Evolutionary conservation across 1,140 invertebrate species (phyloP), one percentile per base, ranked within the genome.

Genomic region (Lerema accius): DNA sequence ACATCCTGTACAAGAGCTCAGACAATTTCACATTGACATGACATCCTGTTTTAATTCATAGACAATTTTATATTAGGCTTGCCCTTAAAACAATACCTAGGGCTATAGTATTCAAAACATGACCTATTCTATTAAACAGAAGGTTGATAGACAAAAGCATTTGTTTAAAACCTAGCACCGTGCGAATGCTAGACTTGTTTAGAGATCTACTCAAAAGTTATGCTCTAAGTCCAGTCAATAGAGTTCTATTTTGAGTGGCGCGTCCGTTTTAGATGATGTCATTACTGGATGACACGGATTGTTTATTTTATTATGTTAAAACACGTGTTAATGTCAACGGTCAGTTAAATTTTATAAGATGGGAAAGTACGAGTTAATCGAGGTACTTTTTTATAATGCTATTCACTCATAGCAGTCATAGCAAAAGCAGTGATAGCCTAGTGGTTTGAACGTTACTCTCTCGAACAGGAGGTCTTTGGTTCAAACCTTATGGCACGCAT

Each of bases 181-280:
- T 61, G 61, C 63, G 55, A 56, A 59, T 50, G 51, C 39, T 19
- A 39, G 55, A 43, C 58, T 63, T 68, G 66, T 64, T 68, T 61
- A 37, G 15, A 59, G 49, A 50, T 56, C 61, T 68, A 64, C 48
- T 61, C 61, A 64, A 68, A 68, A 68, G 55, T 63, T 58, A 59
- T 64, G 35, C 55, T 55, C 39, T 16, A 23, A 9, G 2, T 42
- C 3, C 4, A 9, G 46, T 13, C 39, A 19, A 55, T 28, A 55
- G 51, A 55, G 42, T 42, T 23, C 13, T 42, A 17, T 55, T 55
- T 42, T 28, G 19, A 42, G 1, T 42, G 4, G 16, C n/a, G 17
- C 35, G 23, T 51, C 49, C 50, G 23, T 39, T 55, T 19, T n/a
- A 42, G 23, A 5, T 53, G 60, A 63, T 37, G 60, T 63, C 60